phyloP scores from a whole-genome alignment of 1,140 invertebrate genomes.

The Cyphomyrmex costatus region DNA sequence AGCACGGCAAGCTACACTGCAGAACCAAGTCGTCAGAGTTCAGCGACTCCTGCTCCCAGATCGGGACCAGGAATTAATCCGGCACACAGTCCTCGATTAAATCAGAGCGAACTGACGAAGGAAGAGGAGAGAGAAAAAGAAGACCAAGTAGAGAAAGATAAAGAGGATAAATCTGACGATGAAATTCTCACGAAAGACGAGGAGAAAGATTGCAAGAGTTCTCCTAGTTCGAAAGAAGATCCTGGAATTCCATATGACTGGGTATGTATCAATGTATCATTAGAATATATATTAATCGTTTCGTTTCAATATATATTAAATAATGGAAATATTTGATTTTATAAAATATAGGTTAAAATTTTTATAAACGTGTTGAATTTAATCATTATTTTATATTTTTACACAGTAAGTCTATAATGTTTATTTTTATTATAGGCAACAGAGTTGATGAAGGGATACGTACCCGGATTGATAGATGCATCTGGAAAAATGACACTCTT shows the following conservation, averaged over 20 bases:
- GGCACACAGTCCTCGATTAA: slow-evolving; percentile 71
- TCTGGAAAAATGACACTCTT: slow-evolving; percentile 98
- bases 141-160: slow-evolving; percentile 87
- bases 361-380: not conserved
- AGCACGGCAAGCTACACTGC: slow-evolving; percentile 64
- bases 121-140: slow-evolving; percentile 83
- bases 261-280: slow-evolving; percentile 83
- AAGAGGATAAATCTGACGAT: slow-evolving; percentile 86
- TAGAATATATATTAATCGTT: slow-evolving; percentile 9
- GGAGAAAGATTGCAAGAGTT: slow-evolving; percentile 86
- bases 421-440: slow-evolving; percentile 89
- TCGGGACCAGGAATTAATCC: slow-evolving; percentile 62
- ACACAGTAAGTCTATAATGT: slow-evolving; percentile 12
- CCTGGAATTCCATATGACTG: slow-evolving; percentile 94
- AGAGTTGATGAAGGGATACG: slow-evolving; percentile 95
- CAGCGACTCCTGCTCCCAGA: slow-evolving; percentile 60
- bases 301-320: not conserved
- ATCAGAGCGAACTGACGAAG: slow-evolving; percentile 78
- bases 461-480: slow-evolving; percentile 95
- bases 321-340: slow-evolving; percentile 4
- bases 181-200: slow-evolving; percentile 84
- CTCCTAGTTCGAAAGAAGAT: slow-evolving; percentile 89
- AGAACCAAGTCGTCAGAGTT: slow-evolving; percentile 71
- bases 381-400: not conserved
- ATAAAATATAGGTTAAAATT: slow-evolving; percentile 32